Evolutionary conservation across 1,140 invertebrate genomes (phyloP).

Genomic region (Reticulitermes speratus): DNA sequence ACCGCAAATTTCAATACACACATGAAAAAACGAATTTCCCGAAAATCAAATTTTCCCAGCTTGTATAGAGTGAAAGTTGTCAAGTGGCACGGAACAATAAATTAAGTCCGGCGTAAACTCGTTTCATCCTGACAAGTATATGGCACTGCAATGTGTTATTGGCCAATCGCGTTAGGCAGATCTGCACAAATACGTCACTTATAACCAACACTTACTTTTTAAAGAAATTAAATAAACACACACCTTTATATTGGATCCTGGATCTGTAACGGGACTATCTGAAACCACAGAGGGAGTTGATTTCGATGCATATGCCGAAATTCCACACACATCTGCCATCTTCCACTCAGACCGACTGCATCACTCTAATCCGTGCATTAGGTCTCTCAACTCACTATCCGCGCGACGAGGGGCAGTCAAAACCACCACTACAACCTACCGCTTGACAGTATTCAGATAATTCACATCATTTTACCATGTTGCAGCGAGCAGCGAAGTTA

Average conservation of each 20-base stretch:
- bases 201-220: not conserved
- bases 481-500: not conserved
- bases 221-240: constrained; percentile 1
- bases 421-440: not conserved
- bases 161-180: not conserved
- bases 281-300: constrained; percentile 35
- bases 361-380: not conserved
- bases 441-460: not conserved
- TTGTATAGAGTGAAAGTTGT: not conserved
- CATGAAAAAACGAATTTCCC: not conserved
- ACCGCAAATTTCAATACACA: no score
- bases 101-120: not conserved
- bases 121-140: not conserved
- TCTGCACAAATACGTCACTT: not conserved
- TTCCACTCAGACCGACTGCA: not conserved
- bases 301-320: constrained; percentile 25
- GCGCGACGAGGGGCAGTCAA: not conserved
- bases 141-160: not conserved
- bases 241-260: constrained; percentile 49
- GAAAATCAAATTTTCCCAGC: not conserved
- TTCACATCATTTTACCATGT: not conserved
- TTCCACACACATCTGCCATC: constrained; percentile 24
- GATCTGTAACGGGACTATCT: constrained; percentile 53
- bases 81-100: not conserved
- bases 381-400: no score